phyloP scores from a whole-genome alignment of 1,140 invertebrate species.

The Drosophila navojoa region DNA sequence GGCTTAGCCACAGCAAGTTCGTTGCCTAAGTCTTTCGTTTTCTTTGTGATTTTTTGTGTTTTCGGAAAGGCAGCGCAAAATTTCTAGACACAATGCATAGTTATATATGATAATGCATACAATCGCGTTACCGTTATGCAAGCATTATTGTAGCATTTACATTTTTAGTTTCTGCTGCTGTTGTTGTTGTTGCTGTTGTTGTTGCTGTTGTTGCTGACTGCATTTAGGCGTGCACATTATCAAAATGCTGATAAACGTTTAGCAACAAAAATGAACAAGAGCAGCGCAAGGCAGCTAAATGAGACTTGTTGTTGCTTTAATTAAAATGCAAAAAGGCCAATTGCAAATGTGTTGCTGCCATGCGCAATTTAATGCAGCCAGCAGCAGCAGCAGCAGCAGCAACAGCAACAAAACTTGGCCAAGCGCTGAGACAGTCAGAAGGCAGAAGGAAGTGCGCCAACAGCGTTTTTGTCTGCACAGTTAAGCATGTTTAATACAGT shows the following conservation, averaged over 20 bases:
- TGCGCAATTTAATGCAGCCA: constrained; percentile 74
- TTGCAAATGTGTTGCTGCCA: constrained; percentile 67
- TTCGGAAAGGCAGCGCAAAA: constrained; percentile 18
- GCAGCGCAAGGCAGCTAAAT: background rate
- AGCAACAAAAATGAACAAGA: constrained; percentile 44
- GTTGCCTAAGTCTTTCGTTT: constrained; percentile 76
- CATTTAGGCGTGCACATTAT: constrained; percentile 74
- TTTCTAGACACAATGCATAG: constrained; percentile 36
- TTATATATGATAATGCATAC: constrained; percentile 25
- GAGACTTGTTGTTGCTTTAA: constrained; percentile 54
- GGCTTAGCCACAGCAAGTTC: constrained; percentile 44
- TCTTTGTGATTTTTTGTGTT: constrained; percentile 12
- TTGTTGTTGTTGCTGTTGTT: constrained; percentile 27
- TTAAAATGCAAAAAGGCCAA: constrained; percentile 82
- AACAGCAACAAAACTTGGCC: constrained; percentile 40
- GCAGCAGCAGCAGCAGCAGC: constrained; percentile 36
- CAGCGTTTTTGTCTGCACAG: constrained; percentile 66
- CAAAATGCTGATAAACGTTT: constrained; percentile 83
- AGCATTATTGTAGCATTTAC: constrained; percentile 30
- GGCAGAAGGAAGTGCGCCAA: constrained; percentile 54
- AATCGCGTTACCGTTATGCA: constrained; percentile 49
- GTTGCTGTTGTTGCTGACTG: constrained; percentile 30
- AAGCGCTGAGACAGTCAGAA: constrained; percentile 28
- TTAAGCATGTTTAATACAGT: constrained; percentile 84
- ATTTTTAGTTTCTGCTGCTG: constrained; percentile 9